phyloP scores from a whole-genome alignment of 2,113 vertebrate species.

The Podiceps cristatus region DNA sequence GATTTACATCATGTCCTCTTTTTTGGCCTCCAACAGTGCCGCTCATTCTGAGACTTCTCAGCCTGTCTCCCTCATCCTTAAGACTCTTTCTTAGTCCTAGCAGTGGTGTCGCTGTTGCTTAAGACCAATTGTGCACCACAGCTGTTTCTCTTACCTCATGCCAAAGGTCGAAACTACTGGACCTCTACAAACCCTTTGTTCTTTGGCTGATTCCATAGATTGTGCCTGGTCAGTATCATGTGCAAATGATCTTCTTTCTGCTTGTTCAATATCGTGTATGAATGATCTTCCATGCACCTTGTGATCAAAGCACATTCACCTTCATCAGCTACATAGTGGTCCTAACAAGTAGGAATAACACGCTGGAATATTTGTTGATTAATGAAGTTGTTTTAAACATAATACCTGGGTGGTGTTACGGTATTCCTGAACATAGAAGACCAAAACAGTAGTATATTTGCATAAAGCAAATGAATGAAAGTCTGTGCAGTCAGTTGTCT shows the following conservation, averaged over 20 bases:
- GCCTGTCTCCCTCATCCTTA: background rate
- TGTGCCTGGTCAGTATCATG: rapidly evolving
- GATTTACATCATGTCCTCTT: background rate
- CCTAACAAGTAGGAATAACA: background rate
- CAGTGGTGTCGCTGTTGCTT: background rate
- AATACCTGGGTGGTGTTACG: background rate
- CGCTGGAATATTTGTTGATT: background rate
- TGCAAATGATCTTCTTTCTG: rapidly evolving
- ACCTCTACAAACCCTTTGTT: background rate
- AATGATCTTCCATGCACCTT: background rate
- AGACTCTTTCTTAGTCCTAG: background rate
- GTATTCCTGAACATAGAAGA: background rate
- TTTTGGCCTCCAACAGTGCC: background rate
- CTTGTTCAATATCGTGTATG: background rate
- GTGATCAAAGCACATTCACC: background rate
- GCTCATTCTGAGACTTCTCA: background rate
- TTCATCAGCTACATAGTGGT: background rate
- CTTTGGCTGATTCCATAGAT: background rate
- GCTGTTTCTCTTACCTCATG: background rate
- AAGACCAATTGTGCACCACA: background rate
- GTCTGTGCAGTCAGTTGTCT: background rate
- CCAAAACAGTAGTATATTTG: background rate
- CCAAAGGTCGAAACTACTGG: background rate
- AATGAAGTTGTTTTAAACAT: background rate
- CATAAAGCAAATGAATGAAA: background rate